phyloP scores from a whole-genome alignment of 2,797 vertebrate species.

The Phyllotis vaccarum region DNA sequence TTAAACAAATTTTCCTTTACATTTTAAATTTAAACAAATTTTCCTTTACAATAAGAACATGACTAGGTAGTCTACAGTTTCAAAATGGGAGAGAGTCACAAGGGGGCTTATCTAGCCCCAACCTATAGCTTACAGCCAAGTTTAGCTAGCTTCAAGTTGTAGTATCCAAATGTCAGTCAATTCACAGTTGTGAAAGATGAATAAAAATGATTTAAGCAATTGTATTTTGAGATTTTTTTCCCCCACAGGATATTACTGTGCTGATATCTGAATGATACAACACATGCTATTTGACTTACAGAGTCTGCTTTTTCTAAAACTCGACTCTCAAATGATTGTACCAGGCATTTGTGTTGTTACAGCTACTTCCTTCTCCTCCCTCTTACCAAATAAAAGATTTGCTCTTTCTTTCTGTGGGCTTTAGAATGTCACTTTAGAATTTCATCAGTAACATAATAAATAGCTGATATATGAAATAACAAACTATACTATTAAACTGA shows the following conservation, averaged over 20 bases:
- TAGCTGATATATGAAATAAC: constrained; percentile 26
- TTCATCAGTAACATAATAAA: constrained; percentile 16
- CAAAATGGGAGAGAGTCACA: constrained; percentile 11
- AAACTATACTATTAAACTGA: constrained; percentile 10
- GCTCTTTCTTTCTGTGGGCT: neutral
- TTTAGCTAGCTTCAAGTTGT: neutral
- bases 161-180: constrained; percentile 30
- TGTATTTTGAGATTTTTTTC: constrained; percentile 2
- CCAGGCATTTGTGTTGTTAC: constrained; percentile 2
- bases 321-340: neutral
- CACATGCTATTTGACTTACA: neutral
- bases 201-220: constrained; percentile 54
- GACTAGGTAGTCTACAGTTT: neutral
- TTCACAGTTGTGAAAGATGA: neutral
- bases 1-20: no score
- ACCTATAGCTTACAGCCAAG: constrained; percentile 8
- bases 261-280: neutral
- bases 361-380: neutral
- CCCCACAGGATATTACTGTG: constrained; percentile 29
- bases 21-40: no score
- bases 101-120: neutral
- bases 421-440: constrained; percentile 34
- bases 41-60: no score
- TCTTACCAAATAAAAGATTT: constrained; percentile 8
- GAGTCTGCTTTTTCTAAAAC: neutral